Evolutionary conservation across 2,888 invertebrate genomes (phyloP).

Genomic region (Drosophila picticornis): DNA sequence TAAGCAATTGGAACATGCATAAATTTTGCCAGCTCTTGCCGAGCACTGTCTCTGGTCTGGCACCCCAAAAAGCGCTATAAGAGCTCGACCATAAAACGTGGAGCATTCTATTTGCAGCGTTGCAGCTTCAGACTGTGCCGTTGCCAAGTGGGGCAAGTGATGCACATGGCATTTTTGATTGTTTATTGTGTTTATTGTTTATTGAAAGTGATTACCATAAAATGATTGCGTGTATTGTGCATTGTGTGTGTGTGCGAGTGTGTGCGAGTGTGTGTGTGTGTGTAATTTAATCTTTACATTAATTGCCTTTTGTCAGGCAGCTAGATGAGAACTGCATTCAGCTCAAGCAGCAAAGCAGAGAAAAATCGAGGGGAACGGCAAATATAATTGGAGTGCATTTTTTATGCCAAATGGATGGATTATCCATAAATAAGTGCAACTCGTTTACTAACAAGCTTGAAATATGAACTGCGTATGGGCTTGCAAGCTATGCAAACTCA

Average conservation of each 20-base stretch:
- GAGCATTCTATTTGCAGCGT: conserved; percentile 24
- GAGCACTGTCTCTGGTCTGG: conserved; percentile 30
- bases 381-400: background rate
- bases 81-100: conserved; percentile 20
- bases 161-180: conserved; percentile 72
- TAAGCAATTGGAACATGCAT: conserved; percentile 65
- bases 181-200: conserved; percentile 66
- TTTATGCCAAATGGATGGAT: background rate
- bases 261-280: background rate
- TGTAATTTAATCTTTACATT: conserved; percentile 10
- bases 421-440: background rate
- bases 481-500: background rate
- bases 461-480: background rate
- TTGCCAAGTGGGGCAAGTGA: conserved; percentile 19
- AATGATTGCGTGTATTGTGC: conserved; percentile 55
- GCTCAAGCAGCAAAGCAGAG: background rate
- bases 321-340: background rate
- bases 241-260: background rate
- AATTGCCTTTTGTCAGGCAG: conserved; percentile 4
- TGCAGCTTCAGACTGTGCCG: conserved; percentile 13
- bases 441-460: background rate
- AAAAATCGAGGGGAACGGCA: background rate
- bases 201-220: conserved; percentile 76
- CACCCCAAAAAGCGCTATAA: background rate
- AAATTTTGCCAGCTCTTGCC: conserved; percentile 61